phyloP scores from a whole-genome alignment of 2,888 invertebrate species.

The Erpobdella octoculata region DNA sequence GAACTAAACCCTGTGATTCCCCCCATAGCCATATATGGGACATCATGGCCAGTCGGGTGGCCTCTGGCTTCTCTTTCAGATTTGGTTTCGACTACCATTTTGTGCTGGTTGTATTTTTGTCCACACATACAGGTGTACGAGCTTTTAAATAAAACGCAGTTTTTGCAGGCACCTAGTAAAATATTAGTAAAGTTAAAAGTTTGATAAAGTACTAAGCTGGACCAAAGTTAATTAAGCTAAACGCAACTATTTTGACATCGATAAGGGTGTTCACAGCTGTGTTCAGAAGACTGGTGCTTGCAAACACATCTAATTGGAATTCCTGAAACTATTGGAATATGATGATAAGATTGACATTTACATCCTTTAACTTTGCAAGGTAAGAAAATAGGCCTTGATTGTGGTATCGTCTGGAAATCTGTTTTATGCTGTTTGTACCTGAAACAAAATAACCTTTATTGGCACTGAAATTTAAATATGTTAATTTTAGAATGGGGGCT shows the following conservation, averaged over 20 bases:
- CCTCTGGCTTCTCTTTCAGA: constrained; percentile 50
- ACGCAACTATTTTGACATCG: constrained; percentile 42
- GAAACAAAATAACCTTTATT: no score
- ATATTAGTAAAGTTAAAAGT: no score
- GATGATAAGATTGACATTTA: constrained; percentile 47
- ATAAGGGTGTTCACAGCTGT: constrained; percentile 44
- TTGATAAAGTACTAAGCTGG: not conserved
- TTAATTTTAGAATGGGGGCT: no score
- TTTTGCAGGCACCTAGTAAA: constrained; percentile 36
- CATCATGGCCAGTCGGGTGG: constrained; percentile 49
- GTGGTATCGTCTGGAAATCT: constrained; percentile 41
- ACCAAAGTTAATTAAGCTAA: not conserved
- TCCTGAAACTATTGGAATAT: constrained; percentile 48
- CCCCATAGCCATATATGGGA: constrained; percentile 52
- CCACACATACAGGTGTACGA: constrained; percentile 51
- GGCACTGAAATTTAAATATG: no score
- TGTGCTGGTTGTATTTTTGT: constrained; percentile 43
- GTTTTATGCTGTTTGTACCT: constrained; percentile 43
- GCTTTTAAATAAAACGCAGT: constrained; percentile 40
- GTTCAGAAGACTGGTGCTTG: constrained; percentile 50
- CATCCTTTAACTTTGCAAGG: constrained; percentile 44
- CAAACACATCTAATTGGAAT: constrained; percentile 50
- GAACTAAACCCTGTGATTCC: constrained; percentile 53
- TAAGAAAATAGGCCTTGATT: constrained; percentile 38
- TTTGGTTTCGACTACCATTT: constrained; percentile 49